Base-by-base conservation (phyloP, 2,797 vertebrate species). In the Anguilla megastoma region DNA sequence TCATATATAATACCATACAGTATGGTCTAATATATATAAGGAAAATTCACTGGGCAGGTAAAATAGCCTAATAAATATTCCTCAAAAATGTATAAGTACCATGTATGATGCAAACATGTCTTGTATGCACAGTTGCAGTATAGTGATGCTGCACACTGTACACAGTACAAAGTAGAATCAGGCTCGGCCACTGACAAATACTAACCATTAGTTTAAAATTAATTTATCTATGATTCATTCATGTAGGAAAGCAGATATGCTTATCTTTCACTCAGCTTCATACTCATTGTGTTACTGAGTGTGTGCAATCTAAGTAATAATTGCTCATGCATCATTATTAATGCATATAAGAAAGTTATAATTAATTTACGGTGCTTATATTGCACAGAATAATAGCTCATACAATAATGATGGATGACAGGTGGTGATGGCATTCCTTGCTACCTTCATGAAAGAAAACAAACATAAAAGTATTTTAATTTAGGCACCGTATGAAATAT, bases 401-500 rank as follows among this genome's bases (percentile, higher is more conserved):
- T 66, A 86, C 85, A 66, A 86, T 66, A 86, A 86, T 85, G 18
- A 85, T 86, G 36, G 58, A 33, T 33, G 45, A 33, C 63, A 86
- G 63, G 85, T 86, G 85, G 85, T 41, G 45, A 54, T 54, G 21
- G 66, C 9, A 7, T 52, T 86, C 10, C 45, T 52, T 16, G 66
- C 85, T 36, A 91, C 92, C 93, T 92, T 91, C 88, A 94, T 90
- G 90, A 87, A 87, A 87, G 86, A 87, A 76, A 88, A 92, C 92
- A 93, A 92, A 94, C 91, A 93, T 94, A 92, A 91, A 94, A 93
- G 91, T 79, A 84, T 91, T 92, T 88, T 90, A 87, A 94, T 93
- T 92, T 87, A 86, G 92, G 92, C 90, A 89, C 87, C 56, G 88
- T 85, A 95, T 95, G 30, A 95, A 96, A 95, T 94, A 95, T 95